These are phyloP conservation scores for Butorides virescens DNA, from an alignment of 2,113 vertebrate genomes.

Conservation along the genomic window DNA sequence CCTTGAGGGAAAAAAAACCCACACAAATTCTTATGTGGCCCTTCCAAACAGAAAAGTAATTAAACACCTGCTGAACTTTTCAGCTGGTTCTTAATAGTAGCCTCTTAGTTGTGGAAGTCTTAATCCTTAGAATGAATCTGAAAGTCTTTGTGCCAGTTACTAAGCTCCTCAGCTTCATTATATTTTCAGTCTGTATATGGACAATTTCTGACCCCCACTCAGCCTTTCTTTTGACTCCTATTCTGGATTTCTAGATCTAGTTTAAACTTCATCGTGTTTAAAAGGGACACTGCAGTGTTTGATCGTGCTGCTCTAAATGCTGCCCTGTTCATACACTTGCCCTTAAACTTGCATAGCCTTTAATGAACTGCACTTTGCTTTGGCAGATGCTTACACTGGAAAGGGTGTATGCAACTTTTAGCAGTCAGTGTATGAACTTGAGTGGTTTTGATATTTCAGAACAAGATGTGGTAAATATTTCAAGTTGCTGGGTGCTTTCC, in stretches of 20 bases:
- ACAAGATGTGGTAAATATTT: neutral
- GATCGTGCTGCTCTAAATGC: neutral
- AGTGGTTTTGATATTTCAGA: neutral
- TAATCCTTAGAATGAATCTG: neutral
- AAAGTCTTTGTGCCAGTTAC: neutral
- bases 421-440: neutral
- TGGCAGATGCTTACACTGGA: neutral
- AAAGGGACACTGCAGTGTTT: neutral
- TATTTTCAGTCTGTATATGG: neutral
- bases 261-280: neutral
- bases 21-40: neutral
- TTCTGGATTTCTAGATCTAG: neutral
- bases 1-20: rapidly evolving
- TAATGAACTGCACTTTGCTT: neutral
- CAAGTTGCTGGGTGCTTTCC: neutral
- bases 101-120: neutral
- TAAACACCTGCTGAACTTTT: neutral
- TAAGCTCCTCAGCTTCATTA: neutral
- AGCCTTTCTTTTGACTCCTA: neutral
- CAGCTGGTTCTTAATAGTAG: neutral
- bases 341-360: neutral
- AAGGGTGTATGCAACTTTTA: neutral
- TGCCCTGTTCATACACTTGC: neutral
- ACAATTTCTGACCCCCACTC: neutral
- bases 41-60: neutral